Evolutionary conservation across 23 tunicate species (phyloP), one percentile per base, ranked within the genome.

Genomic region (Trididemnum miniatum): DNA sequence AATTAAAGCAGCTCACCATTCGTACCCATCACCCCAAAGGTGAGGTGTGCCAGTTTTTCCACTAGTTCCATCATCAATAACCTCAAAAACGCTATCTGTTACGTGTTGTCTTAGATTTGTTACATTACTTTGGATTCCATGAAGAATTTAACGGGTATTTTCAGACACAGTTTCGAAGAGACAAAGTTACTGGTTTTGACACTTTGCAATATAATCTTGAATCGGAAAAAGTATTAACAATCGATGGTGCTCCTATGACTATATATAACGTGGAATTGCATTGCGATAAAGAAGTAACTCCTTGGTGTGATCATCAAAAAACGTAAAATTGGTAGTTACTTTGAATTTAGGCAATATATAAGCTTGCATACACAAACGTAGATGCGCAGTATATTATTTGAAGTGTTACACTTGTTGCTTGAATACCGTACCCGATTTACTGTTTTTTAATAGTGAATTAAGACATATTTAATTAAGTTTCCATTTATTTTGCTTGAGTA

Each of bases 281-380:
- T 20, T 85, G 89, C 51, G 82, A 85, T 67, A 76, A 76, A 49
- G 30, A 40, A 27, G 36, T 59, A 51, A 65, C 89, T 32, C 89
- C 89, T 28, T 85, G 89, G 89, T 85, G 89, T 77, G 89, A 85
- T 40, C 89, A 85, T 37, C 27, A 31, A 33, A 67, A 67, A 38
- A 67, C 75, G 75, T 67, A 24, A 32, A 44, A 7, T 44, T 44
- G 9, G 9, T 44, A 44, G 12, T 15, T 9, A 15, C 15, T 44
- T 15, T 15, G 54, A 44, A 15, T 44, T 44, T 44, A 44, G 54
- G 54, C 54, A 44, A 44, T 44, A 7, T 44, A 9, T 15, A n/a
- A n/a, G n/a, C 15, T 44, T 7, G 9, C 15, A 44, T 44, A 44
- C 54, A 44, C 54, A 44, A 7, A 44, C 12, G 54, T 44, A 15